Base-by-base conservation (phyloP, 1,140 invertebrate species). In the Drosophila yakuba region DNA sequence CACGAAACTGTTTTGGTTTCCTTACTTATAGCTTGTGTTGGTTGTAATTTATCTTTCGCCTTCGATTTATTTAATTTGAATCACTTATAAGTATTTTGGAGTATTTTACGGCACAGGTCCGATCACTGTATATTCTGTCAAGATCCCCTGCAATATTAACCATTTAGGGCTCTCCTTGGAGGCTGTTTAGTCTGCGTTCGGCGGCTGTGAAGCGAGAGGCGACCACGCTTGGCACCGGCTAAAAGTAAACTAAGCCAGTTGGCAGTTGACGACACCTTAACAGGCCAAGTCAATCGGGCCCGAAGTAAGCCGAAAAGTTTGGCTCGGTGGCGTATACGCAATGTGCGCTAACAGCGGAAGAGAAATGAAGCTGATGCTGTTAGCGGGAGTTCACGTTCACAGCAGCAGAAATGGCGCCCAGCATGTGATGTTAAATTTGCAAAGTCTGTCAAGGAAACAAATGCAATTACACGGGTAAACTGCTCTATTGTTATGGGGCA, bases 171-270 rank as follows among this genome's bases (percentile, higher is more conserved):
- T 58, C 28, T 28, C 52, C 50, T 36, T 57, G 35, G n/a, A 23
- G 17, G 38, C 25, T 32, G 39, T 54, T 52, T 45, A 32, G 8
- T 5, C 23, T 32, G 32, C 32, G 32, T 32, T 59, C 20, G 20
- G 47, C 15, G 20, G 51, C 17, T 35, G 12, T 17, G 4, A 59
- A 67, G 78, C 86, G 78, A 60, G n/a, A 59, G 20, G 43, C 67
- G 76, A 76, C 80, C 54, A 45, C 63, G 60, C 82, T 64, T 68
- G 55, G 54, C 77, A 88, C 88, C 88, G 88, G 88, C 77, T 80
- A 74, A 81, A 81, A 78, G 78, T 51, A 84, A 72, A 90, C 88
- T 91, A 71, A 84, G 66, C 62, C 76, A 73, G 41, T 47, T 43
- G 58, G 32, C 76, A 73, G 41, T 47, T 43, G 58, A 38, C 36